Evolutionary conservation across 2,113 vertebrate species (phyloP), one percentile per base, ranked within the genome.

Genomic region (Dromiciops gliroides): DNA sequence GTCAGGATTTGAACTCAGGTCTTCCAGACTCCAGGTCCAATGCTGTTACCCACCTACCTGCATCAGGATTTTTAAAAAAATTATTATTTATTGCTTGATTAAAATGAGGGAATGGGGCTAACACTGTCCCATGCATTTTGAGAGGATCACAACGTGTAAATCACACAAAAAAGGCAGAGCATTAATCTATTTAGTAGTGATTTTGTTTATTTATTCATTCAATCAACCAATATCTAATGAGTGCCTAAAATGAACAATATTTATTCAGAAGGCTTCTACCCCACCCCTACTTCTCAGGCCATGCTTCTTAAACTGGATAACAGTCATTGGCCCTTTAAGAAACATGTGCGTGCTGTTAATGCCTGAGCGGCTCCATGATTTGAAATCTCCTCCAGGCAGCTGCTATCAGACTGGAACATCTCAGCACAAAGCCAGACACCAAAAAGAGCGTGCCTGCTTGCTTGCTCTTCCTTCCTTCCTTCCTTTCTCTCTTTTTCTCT

Each of bases 351-450:
- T 0, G 0, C 7, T 4, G 8, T 89, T 92, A 89, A 93, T 91
- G 56, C 91, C 31, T 16, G 31, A 56, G 89, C 24, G 0, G 0
- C 49, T 94, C 47, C 22, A 89, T 83, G 91, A 91, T 91, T 50
- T 12, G 3, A 48, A 92, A 92, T 51, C 52, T 89, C 91, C 92
- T 91, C 95, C 67, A 89, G 93, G 91, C 94, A 90, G 89, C 26
- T 94, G 92, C 95, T 94, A 91, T 94, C 95, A 94, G 91, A 90
- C 75, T 48, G 49, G 90, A 95, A 89, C 89, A 90, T 93, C 92
- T 90, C 92, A 60, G 31, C 89, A 52, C 0, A 6, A 90, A 91
- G 90, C 89, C 92, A 91, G 94, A 90, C 53, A 31, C 93, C 91
- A 37, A 44, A 44, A 51, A 91, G 37, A 52, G 37, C 50, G 12